phyloP scores from a whole-genome alignment of 2,888 invertebrate genomes.

The Epistrophella euchroma region DNA sequence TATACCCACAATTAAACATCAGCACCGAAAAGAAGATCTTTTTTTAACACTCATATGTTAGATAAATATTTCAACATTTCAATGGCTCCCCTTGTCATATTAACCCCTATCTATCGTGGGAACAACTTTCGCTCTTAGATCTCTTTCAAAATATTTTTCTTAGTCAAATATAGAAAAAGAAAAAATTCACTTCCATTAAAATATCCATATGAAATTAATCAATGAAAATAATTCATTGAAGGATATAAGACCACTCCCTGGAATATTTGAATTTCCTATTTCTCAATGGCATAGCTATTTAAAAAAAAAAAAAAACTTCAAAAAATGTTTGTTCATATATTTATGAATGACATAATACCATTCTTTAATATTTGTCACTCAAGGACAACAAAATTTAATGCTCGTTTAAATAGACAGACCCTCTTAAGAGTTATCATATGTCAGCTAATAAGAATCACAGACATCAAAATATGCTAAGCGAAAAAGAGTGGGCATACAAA shows the following conservation, averaged over 20 bases:
- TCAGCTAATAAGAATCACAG: slow-evolving; percentile 59
- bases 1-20: background rate
- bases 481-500: background rate
- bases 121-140: background rate
- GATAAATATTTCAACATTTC: background rate
- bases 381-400: slow-evolving; percentile 29
- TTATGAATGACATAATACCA: slow-evolving; percentile 21
- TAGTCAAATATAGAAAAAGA: background rate
- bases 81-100: slow-evolving; percentile 2
- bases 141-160: slow-evolving; percentile 11
- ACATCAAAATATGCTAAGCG: background rate
- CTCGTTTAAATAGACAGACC: slow-evolving; percentile 41
- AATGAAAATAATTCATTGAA: slow-evolving; percentile 37
- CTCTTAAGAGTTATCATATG: slow-evolving; percentile 50
- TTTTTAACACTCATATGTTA: background rate
- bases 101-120: slow-evolving; percentile 2
- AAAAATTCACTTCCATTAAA: background rate
- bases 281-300: background rate
- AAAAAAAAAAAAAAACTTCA: background rate
- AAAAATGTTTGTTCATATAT: background rate
- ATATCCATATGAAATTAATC: background rate
- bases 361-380: slow-evolving; percentile 36
- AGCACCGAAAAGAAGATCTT: background rate
- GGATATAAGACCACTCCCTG: background rate
- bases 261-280: slow-evolving; percentile 20